Conservation (phyloP, 2,888 invertebrate genomes). For the Troides oblongomaculatus region DNA sequence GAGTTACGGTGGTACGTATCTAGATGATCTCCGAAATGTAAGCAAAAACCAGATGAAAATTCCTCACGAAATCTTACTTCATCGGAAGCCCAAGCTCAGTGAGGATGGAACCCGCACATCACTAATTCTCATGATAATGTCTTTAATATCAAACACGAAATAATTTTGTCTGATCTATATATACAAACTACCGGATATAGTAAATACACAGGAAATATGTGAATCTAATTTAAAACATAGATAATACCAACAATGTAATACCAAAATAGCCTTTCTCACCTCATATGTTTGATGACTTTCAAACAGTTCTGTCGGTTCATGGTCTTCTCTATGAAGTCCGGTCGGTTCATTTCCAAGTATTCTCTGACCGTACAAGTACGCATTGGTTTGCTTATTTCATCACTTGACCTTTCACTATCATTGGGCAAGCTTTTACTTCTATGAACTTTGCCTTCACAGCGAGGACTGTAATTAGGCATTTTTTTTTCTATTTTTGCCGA, state of each 20-base stretch:
- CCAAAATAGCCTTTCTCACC: constrained; percentile 51
- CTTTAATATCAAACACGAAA: too few species aligned
- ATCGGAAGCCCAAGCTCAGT: too few species aligned
- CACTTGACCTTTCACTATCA: constrained; percentile 60
- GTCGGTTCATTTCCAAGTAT: constrained; percentile 84
- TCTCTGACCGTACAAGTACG: constrained; percentile 81
- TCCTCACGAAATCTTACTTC: too few species aligned
- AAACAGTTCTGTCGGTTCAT: constrained; percentile 61
- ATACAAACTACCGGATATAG: too few species aligned
- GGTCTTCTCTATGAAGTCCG: constrained; percentile 81
- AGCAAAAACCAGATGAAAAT: too few species aligned
- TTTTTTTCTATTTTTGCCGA: constrained; percentile 51
- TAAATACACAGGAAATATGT: too few species aligned
- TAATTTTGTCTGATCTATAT: too few species aligned
- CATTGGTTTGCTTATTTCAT: constrained; percentile 50
- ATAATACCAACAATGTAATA: background rate
- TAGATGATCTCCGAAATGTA: too few species aligned
- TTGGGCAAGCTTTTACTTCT: constrained; percentile 59
- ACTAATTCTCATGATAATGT: too few species aligned
- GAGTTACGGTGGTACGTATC: too few species aligned
- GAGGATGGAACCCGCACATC: too few species aligned
- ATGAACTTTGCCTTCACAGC: constrained; percentile 36
- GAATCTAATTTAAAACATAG: background rate
- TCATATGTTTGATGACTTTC: constrained; percentile 58
- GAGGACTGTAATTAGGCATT: constrained; percentile 40